phyloP scores from a whole-genome alignment of 2,797 vertebrate species.

The Onychomys arenicola region DNA sequence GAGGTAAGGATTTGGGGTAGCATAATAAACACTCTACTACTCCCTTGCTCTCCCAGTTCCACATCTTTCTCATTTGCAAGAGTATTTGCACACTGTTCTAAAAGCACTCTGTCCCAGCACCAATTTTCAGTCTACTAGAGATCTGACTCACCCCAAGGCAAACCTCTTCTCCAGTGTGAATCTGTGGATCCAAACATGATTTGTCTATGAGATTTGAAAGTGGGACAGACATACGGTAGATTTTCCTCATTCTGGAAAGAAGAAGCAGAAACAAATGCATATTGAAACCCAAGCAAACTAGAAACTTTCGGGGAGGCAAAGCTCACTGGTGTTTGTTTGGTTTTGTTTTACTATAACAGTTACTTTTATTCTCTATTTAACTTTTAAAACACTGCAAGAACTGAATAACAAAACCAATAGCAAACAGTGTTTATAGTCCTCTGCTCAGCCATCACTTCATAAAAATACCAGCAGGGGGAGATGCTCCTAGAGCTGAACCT shows the following conservation, averaged over 20 bases:
- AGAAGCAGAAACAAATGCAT: no score
- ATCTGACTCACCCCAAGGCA: no score
- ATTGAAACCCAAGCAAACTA: not conserved
- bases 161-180: not conserved
- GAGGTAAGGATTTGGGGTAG: not conserved
- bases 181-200: not conserved
- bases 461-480: not conserved
- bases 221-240: not conserved
- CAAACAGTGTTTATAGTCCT: not conserved
- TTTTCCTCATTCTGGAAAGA: not conserved
- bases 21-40: not conserved
- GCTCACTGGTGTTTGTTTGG: not conserved
- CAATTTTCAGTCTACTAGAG: not conserved
- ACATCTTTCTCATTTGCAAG: not conserved
- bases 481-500: not conserved
- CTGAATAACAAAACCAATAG: not conserved
- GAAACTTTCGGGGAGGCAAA: not conserved
- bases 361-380: not conserved
- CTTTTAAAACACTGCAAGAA: not conserved
- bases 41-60: not conserved
- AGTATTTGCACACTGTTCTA: not conserved
- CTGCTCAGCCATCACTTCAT: not conserved
- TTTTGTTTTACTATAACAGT: not conserved
- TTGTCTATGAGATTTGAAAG: not conserved
- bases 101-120: not conserved